Base-by-base conservation (phyloP, 2,888 invertebrate genomes). In the Axea sp. region DNA sequence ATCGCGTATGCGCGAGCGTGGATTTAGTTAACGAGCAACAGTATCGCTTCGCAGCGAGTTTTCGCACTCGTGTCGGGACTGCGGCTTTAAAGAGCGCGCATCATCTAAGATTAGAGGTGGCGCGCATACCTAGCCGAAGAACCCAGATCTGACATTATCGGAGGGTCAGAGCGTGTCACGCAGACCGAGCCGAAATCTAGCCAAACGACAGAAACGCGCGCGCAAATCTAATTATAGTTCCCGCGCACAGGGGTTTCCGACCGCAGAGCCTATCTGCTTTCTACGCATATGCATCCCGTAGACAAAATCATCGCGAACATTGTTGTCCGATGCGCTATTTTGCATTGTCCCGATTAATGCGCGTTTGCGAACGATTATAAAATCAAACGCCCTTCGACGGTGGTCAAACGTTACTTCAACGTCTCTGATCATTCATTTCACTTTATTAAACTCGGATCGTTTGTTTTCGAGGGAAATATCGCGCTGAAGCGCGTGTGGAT, bases 101-200 rank as follows among this genome's bases (percentile, higher is more conserved):
- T 77, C 77, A 72, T 75, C 84, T 84, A 85, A 83, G 84, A 84
- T 83, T 85, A 85, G 84, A 83, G 78, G 79, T 72, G 80, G 79
- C 79, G 47, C 79, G 78, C 82, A 82, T 84, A 83, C 82, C 81
- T 81, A 79, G 76, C 74, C 77, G 69, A 76, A 73, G 79, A 78
- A 79, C 77, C 76, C 78, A 73, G 78, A 74, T 76, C 78, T 84
- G 83, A 84, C 84, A 84, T 84, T 85, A 84, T 83, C 82, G 80
- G 80, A 80, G 82, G 84, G 68, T 84, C 83, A 83, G 77, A 78
- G 73, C 81, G 77, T 82, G 82, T 84, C 83, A 81, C 74, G 55
- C 64, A 62, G 71, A 73, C 71, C 59, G 37, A 68, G 41, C 43
- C 67, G 71, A 74, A 74, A 74, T 51, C 60, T 53, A 51, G 57